Percentiles rank a stretch among this genome's conserved stretches.
Evolutionary conservation across 1,140 invertebrate species (phyloP).

Genomic region (Drosophila kikkawai): DNA sequence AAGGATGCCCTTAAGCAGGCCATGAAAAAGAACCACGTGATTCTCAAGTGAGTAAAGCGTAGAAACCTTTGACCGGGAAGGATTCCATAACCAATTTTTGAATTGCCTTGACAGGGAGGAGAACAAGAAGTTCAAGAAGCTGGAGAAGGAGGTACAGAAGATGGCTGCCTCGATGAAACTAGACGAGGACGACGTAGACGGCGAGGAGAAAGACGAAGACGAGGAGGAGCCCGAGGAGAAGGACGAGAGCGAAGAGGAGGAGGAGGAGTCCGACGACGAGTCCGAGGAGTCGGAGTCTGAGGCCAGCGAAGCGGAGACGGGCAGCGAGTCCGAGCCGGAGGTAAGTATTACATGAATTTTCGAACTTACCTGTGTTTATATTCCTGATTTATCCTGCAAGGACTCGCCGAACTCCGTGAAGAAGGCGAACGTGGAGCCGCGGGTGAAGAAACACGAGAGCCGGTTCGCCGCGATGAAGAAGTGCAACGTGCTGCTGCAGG

Average conservation of each 20-base stretch:
- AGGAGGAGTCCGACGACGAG: constrained; percentile 89
- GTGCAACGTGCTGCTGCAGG: constrained; percentile 93
- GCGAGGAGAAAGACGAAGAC: constrained; percentile 88
- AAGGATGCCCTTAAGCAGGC: constrained; percentile 91
- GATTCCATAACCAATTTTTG: not conserved
- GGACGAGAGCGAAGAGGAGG: constrained; percentile 86
- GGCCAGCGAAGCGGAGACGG: constrained; percentile 88
- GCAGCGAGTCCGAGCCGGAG: constrained; percentile 88
- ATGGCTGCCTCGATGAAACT: constrained; percentile 94
- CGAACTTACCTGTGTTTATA: constrained; percentile 66
- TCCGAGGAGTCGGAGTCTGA: constrained; percentile 88
- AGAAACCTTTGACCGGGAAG: not conserved
- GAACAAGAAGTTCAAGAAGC: constrained; percentile 90
- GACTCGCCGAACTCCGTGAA: constrained; percentile 88
- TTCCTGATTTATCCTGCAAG: constrained; percentile 70
- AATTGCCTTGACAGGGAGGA: constrained; percentile 86
- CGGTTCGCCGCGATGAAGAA: constrained; percentile 92
- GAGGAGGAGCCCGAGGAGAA: constrained; percentile 88
- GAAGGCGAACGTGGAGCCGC: constrained; percentile 88
- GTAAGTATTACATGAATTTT: constrained; percentile 62
- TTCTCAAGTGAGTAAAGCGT: constrained; percentile 87
- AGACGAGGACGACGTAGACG: constrained; percentile 90
- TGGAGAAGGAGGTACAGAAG: constrained; percentile 95
- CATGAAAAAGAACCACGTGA: constrained; percentile 91
- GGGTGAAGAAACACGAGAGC: constrained; percentile 90